A percentile compares a stretch with the other conserved stretches of the same genome.
These are phyloP conservation scores for Laterallus jamaicensis DNA, from an alignment of 2,113 vertebrate genomes.

Conservation along the genomic window DNA sequence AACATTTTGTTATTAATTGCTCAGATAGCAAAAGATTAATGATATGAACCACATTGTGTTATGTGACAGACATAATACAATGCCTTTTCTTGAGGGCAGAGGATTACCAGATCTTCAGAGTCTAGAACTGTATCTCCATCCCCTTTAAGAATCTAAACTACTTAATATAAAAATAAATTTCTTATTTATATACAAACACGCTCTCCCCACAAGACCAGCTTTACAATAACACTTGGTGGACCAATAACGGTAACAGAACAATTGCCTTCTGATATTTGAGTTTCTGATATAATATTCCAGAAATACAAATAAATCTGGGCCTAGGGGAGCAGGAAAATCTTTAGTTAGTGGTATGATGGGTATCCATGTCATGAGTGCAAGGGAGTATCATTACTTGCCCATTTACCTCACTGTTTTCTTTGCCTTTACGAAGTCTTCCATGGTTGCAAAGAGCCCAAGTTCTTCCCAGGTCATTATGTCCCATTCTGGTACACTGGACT, in stretches of 20 bases:
- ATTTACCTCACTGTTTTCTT: not conserved
- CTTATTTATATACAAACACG: not conserved
- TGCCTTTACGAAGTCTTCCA: not conserved
- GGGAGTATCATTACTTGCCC: not conserved
- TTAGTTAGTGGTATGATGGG: not conserved
- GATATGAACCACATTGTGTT: not conserved
- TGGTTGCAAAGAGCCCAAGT: not conserved
- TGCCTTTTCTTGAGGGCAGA: not conserved
- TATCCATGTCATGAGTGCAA: not conserved
- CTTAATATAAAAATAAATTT: not conserved
- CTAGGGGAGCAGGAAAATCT: not conserved
- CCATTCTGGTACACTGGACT: not conserved
- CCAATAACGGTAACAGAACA: not conserved
- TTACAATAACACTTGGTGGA: not conserved
- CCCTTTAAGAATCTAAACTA: not conserved
- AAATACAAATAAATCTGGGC: not conserved
- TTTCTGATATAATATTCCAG: not conserved
- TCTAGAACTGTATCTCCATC: accelerated
- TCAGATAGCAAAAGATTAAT: not conserved
- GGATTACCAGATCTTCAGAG: not conserved
- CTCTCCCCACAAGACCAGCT: not conserved
- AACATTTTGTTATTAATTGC: not conserved
- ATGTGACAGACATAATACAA: not conserved
- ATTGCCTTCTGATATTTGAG: not conserved
- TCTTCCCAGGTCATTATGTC: not conserved